phyloP scores from a whole-genome alignment of 2,113 vertebrate species.

The Rhodinocichla rosea region DNA sequence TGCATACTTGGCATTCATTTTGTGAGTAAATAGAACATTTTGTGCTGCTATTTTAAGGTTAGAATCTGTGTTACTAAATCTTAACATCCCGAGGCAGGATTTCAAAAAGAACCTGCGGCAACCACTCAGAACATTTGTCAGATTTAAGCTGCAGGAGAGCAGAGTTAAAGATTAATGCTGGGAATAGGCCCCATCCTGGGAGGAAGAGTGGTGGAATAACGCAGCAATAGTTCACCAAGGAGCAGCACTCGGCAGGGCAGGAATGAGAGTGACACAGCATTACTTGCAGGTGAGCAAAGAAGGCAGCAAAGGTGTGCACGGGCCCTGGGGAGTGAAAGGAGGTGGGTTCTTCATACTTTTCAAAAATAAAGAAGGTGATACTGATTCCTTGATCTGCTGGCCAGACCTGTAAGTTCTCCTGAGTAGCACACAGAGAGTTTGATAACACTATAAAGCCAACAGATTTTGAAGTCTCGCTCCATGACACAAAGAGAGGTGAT shows the following conservation, averaged over 20 bases:
- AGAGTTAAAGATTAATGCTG: neutral
- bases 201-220: neutral
- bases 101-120: neutral
- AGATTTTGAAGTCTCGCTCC: neutral
- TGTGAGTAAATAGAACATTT: conserved; percentile 41
- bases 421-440: neutral
- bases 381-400: neutral
- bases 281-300: neutral
- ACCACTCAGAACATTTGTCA: neutral
- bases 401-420: neutral
- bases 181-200: neutral
- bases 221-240: neutral
- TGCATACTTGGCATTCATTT: conserved; percentile 40
- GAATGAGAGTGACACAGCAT: neutral
- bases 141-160: neutral
- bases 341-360: neutral
- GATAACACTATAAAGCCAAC: neutral
- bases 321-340: neutral
- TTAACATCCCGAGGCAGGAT: conserved; percentile 20
- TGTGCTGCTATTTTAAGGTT: conserved; percentile 40
- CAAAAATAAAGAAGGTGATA: neutral
- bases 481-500: accelerated
- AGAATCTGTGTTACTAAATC: conserved; percentile 37
- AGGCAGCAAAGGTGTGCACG: neutral
- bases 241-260: neutral